phyloP scores from a whole-genome alignment of 2,888 invertebrate genomes.

The Platynereis dumerilii region DNA sequence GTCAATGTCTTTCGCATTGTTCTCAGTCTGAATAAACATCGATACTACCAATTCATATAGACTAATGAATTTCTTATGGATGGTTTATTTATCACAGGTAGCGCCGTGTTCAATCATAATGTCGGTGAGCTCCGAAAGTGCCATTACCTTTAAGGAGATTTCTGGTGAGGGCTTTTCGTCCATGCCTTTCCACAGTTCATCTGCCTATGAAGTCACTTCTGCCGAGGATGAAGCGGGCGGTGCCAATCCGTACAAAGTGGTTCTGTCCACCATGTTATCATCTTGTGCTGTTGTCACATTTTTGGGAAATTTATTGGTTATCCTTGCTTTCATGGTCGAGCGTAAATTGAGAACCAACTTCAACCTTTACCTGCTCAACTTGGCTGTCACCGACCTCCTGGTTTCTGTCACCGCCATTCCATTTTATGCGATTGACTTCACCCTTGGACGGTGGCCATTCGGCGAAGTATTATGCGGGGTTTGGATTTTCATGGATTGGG shows the following conservation, averaged over 20 bases:
- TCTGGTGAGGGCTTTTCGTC: too few species aligned
- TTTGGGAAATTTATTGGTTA: slow-evolving; percentile 57
- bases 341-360: slow-evolving; percentile 57
- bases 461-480: slow-evolving; percentile 48
- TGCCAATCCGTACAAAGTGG: background rate
- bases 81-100: too few species aligned
- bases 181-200: too few species aligned
- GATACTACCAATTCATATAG: too few species aligned
- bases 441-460: slow-evolving; percentile 56
- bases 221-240: too few species aligned
- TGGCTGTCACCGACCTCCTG: slow-evolving; percentile 48
- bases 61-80: too few species aligned
- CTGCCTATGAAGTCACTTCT: too few species aligned
- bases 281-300: slow-evolving; percentile 44
- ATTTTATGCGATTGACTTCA: slow-evolving; percentile 48
- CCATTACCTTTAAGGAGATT: too few species aligned
- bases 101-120: too few species aligned
- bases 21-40: too few species aligned
- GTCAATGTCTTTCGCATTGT: too few species aligned
- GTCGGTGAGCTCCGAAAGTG: too few species aligned
- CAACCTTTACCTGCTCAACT: slow-evolving; percentile 50
- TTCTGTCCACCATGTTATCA: slow-evolving; percentile 40
- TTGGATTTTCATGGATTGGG: slow-evolving; percentile 60
- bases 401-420: slow-evolving; percentile 56
- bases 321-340: slow-evolving; percentile 51